phyloP scores from a whole-genome alignment of 2,113 vertebrate genomes.

The Lynx canadensis region DNA sequence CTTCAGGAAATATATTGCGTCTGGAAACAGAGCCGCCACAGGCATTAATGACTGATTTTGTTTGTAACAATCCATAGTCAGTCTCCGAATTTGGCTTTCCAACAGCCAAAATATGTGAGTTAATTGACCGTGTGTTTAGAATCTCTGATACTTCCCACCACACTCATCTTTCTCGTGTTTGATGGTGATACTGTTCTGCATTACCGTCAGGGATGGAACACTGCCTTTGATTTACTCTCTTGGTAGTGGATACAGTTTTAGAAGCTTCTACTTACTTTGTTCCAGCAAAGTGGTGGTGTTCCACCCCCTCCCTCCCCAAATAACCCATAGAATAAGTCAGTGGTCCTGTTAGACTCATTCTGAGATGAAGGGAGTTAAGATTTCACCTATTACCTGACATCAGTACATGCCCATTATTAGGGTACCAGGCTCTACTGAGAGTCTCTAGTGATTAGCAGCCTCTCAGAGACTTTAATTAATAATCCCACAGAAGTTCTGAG shows the following conservation, averaged over 20 bases:
- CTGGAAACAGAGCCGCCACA: background rate
- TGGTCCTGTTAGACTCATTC: background rate
- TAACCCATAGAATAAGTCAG: background rate
- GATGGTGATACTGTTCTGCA: background rate
- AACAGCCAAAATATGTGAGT: background rate
- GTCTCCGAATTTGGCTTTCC: background rate
- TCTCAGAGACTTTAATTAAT: background rate
- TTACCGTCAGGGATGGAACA: background rate
- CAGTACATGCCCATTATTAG: background rate
- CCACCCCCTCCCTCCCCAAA: background rate
- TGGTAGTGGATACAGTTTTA: background rate
- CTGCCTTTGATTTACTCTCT: background rate
- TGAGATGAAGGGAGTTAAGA: background rate
- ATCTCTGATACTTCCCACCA: background rate
- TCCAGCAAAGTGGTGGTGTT: background rate
- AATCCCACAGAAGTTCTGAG: background rate
- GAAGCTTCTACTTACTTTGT: background rate
- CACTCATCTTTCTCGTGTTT: background rate
- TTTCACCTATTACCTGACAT: background rate
- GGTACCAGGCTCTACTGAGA: background rate
- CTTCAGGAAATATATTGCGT: background rate
- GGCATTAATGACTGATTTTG: background rate
- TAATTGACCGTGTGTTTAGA: background rate
- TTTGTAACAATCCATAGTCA: background rate
- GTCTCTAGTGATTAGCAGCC: background rate